Evolutionary conservation across 2,113 vertebrate species (phyloP).

Genomic region (Cebus imitator): DNA sequence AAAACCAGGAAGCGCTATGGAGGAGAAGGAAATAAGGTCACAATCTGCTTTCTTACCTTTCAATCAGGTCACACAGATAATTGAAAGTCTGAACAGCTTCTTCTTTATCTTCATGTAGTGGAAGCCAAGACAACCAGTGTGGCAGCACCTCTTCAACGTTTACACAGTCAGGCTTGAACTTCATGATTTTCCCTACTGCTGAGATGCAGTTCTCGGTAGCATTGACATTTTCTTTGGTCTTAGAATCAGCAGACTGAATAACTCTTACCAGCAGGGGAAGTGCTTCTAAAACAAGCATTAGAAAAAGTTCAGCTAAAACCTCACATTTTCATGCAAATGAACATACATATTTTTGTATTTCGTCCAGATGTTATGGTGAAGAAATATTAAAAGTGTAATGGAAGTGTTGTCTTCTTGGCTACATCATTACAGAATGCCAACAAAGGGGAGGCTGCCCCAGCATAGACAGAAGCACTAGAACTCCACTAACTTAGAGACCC

Average conservation of each 20-base stretch:
- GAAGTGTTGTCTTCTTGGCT: neutral
- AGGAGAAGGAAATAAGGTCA: neutral
- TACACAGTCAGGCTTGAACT: conserved; percentile 95
- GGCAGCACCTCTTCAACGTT: conserved; percentile 95
- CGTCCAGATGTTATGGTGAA: neutral
- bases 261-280: conserved; percentile 94
- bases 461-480: neutral
- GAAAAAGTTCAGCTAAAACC: neutral
- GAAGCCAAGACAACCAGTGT: conserved; percentile 98
- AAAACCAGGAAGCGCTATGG: neutral
- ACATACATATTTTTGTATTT: neutral
- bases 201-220: conserved; percentile 99
- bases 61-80: conserved; percentile 97
- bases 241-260: conserved; percentile 94
- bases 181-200: conserved; percentile 97
- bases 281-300: conserved; percentile 88
- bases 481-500: neutral
- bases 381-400: neutral
- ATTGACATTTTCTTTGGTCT: conserved; percentile 96
- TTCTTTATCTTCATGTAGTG: conserved; percentile 98
- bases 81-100: conserved; percentile 97
- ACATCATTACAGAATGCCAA: neutral
- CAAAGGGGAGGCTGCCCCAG: neutral
- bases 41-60: conserved; percentile 87
- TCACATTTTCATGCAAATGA: neutral